Base-by-base conservation (phyloP, 1,140 invertebrate species). In the Drepana arcuata region DNA sequence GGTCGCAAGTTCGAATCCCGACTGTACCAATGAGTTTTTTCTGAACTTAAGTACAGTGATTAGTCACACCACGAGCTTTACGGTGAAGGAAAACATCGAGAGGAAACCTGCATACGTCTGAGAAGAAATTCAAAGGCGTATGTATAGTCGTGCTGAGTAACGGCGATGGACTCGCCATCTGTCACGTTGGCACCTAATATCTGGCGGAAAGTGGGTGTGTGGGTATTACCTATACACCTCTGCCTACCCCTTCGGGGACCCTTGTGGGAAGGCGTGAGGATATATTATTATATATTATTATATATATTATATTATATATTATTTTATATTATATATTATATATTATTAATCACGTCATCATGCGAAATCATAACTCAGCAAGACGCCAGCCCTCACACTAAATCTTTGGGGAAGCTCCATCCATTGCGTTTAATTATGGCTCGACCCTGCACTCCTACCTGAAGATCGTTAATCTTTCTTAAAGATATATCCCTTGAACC, bases 391-490 rank as follows among this genome's bases (percentile, higher is more conserved):
- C 69, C 65, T 61, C 55, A 29, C 44, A 56, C 61, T 65, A 62
- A 70, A 72, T 70, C 69, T 70, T 70, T 56, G 47, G 71, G 64
- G 68, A 73, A 62, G 68, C 61, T 58, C 61, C 60, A 73, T 74
- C 67, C 61, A 74, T 72, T 70, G 68, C 71, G 69, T 79, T 79
- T 79, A 77, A 79, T 79, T 79, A 79, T 70, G 69, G 52, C 61
- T 51, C 65, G 63, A 77, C 70, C 72, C 74, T 63, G 62, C 59
- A 44, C 43, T 41, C 32, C 40, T 71, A 75, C 70, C 72, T 79
- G 72, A 64, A 65, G 67, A 72, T 79, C 72, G 74, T 79, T 77
- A 79, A 79, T 79, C 72, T 79, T 77, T 77, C 74, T 77, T 73
- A 73, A 79, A 77, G 72, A 80, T 73, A 74, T 75, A 79, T 74